Conservation (phyloP, 2,113 vertebrate genomes). For the Bostrychus sinensis region DNA sequence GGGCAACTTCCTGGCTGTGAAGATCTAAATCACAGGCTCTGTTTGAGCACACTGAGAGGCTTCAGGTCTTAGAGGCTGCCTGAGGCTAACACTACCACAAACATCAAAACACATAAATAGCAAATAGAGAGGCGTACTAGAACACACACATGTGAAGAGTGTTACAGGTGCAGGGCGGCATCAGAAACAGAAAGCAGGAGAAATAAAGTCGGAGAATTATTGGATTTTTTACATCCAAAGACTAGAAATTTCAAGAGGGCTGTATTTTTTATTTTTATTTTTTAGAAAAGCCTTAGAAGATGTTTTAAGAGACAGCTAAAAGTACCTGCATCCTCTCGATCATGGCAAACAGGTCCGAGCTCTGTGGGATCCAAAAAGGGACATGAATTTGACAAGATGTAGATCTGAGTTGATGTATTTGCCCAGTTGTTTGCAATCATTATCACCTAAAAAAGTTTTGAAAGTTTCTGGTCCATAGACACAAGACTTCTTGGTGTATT, state of each 20-base stretch:
- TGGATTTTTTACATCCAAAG: slow-evolving; percentile 25
- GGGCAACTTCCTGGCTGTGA: slow-evolving; percentile 18
- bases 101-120: slow-evolving; percentile 20
- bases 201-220: background rate
- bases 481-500: background rate
- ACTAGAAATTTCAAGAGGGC: slow-evolving; percentile 17
- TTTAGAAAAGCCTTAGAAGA: slow-evolving; percentile 22
- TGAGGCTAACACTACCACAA: slow-evolving; percentile 14
- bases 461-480: slow-evolving; percentile 13
- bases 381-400: slow-evolving; percentile 36
- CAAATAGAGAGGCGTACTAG: slow-evolving; percentile 12
- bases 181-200: slow-evolving; percentile 19
- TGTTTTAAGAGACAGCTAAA: slow-evolving; percentile 25
- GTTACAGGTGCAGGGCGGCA: slow-evolving; percentile 10
- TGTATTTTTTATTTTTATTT: too few species aligned
- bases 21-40: slow-evolving; percentile 30
- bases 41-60: slow-evolving; percentile 33
- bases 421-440: slow-evolving; percentile 5
- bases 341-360: slow-evolving; percentile 90
- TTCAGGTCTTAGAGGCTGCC: slow-evolving; percentile 22
- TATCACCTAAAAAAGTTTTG: slow-evolving; percentile 1
- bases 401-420: slow-evolving; percentile 18
- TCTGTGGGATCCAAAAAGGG: slow-evolving; percentile 75
- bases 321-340: slow-evolving; percentile 93
- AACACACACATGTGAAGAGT: slow-evolving; percentile 7